A percentile compares a stretch with the other conserved stretches of the same genome.
These are phyloP conservation scores for Tauraco erythrolophus DNA, from an alignment of 2,113 vertebrate species.

Conservation along the genomic window DNA sequence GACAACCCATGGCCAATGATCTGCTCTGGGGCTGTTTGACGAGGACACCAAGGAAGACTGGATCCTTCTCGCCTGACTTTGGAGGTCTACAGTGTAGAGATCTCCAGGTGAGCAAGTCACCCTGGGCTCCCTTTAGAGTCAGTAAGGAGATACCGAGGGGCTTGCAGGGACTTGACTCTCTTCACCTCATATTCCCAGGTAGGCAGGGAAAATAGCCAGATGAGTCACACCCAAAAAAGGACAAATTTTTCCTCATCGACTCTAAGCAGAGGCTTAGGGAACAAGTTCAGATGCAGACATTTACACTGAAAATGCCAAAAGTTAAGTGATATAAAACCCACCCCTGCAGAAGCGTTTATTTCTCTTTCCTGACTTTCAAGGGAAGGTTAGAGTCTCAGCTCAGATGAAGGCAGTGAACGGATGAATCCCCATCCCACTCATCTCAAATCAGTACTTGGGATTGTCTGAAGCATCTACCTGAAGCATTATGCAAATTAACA, in stretches of 20 bases:
- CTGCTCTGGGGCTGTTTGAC: background rate
- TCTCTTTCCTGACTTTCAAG: background rate
- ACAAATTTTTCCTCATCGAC: background rate
- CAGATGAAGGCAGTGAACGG: background rate
- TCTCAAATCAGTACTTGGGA: background rate
- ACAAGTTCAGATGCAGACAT: background rate
- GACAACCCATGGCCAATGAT: background rate
- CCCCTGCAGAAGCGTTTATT: background rate
- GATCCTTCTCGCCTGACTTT: background rate
- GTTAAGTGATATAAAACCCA: background rate
- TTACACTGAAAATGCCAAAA: slow-evolving; percentile 28
- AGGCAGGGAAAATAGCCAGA: background rate
- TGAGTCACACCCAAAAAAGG: background rate
- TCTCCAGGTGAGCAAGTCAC: background rate
- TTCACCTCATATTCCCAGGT: background rate
- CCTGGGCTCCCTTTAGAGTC: background rate
- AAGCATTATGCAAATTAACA: background rate
- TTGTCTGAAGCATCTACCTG: background rate
- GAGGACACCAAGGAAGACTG: background rate
- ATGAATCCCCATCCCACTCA: background rate
- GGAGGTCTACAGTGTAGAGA: background rate
- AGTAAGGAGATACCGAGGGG: background rate
- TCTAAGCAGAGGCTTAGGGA: background rate
- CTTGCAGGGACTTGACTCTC: background rate
- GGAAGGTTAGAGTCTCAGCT: background rate